Conservation (phyloP, 2,888 invertebrate species). For the Gastrophysa polygoni region DNA sequence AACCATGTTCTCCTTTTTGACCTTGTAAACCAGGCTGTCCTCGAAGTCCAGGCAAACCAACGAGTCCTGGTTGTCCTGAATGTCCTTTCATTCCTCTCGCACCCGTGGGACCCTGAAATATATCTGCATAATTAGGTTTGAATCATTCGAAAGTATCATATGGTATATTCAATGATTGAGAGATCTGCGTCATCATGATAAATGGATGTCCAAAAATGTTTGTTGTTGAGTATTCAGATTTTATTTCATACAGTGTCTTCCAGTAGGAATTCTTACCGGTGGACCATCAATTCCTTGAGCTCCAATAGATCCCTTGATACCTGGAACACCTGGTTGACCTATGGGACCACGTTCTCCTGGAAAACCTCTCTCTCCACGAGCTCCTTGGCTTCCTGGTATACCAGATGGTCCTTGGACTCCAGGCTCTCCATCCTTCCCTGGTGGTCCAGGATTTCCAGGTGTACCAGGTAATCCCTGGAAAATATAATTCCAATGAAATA, state of each 20-base stretch:
- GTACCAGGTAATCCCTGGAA: slow-evolving; percentile 68
- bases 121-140: too few relatives aligned
- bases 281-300: slow-evolving; percentile 72
- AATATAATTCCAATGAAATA: too few relatives aligned
- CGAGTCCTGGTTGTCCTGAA: slow-evolving; percentile 71
- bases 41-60: slow-evolving; percentile 73
- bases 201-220: too few relatives aligned
- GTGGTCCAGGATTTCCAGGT: slow-evolving; percentile 72
- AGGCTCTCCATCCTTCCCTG: slow-evolving; percentile 82
- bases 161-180: too few relatives aligned
- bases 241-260: too few relatives aligned
- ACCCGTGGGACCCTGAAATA: slow-evolving; percentile 68
- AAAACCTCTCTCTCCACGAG: slow-evolving; percentile 69
- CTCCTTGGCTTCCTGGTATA: slow-evolving; percentile 62
- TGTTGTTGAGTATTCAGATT: too few relatives aligned
- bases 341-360: slow-evolving; percentile 76
- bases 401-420: slow-evolving; percentile 72
- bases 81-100: slow-evolving; percentile 73
- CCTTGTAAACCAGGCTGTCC: slow-evolving; percentile 72
- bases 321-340: slow-evolving; percentile 70
- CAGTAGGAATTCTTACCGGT: slow-evolving; percentile 62
- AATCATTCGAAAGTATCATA: too few relatives aligned
- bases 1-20: slow-evolving; percentile 78
- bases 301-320: slow-evolving; percentile 70
- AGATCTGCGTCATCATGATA: too few relatives aligned